Base-by-base conservation (phyloP, 2,888 invertebrate genomes). In the Thalpophila matura region DNA sequence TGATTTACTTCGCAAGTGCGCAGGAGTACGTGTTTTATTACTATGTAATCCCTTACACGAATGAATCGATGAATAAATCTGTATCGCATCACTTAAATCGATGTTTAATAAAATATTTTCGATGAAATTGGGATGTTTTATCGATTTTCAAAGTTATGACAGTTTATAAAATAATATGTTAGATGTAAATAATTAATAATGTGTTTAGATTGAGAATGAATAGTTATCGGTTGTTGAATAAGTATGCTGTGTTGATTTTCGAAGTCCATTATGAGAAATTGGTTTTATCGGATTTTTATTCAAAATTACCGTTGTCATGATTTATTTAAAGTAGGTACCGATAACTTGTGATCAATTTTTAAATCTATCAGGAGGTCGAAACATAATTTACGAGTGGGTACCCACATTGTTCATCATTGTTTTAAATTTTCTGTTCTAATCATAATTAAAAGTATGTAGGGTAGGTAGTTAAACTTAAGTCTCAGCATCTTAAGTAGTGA, bases 1-100 rank as follows among this genome's bases (percentile, higher is more conserved):
- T 81, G 86, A 88, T 86, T 83, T 81, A 86, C 71, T 71, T 38
- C 16, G 46, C n/a, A 56, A 64, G 60, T 60, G 62, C 46, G 51
- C 56, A 37, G 45, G 71, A 76, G 53, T 58, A 59, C 62, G 35
- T 77, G 60, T 74, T 84, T 73, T 74, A 81, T 72, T 50, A 50
- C 61, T 37, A 49, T 57, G 40, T 80, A 79, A 85, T 82, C 69
- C 81, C 77, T 83, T 82, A 73, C 62, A 63, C 59, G 68, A 67
- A 47, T 38, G 33, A 56, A 66, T 74, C 69, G 56, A 59, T 77
- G 47, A 45, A 46, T 66, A 57, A 61, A 73, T 43, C 43, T 46
- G 54, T 56, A 50, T 42, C 12, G 7, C 31, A 37, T 61, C 55
- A 67, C 22, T 51, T 40, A 35, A 55, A 73, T 74, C 54, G 58